Conservation (phyloP, 2,888 invertebrate genomes). For the Stenichneumon culpator region DNA sequence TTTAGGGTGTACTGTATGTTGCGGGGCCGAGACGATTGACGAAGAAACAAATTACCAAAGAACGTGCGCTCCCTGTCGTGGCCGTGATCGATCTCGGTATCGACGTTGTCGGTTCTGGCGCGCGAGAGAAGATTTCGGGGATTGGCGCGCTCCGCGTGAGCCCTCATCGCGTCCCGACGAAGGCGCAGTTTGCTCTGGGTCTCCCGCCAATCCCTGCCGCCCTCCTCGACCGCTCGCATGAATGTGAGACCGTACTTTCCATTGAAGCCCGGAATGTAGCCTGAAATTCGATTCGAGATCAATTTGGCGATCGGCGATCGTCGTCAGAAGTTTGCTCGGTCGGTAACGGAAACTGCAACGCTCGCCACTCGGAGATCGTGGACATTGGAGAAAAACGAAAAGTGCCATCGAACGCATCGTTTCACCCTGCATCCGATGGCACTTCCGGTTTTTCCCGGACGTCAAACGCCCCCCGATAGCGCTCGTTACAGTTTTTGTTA, state of each 20-base stretch:
- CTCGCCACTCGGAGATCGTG: too few species aligned
- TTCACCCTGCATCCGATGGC: too few species aligned
- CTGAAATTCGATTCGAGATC: conserved; percentile 74
- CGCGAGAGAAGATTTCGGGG: conserved; percentile 79
- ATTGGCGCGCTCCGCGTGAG: conserved; percentile 77
- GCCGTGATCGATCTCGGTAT: conserved; percentile 78
- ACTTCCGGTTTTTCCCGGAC: too few species aligned
- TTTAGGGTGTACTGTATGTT: too few species aligned
- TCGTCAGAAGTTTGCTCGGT: neutral
- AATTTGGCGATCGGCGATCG: neutral
- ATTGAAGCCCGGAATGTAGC: conserved; percentile 90
- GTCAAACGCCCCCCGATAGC: too few species aligned
- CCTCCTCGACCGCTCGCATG: conserved; percentile 85
- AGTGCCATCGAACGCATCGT: too few species aligned
- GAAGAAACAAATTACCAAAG: conserved; percentile 76
- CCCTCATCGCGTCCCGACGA: conserved; percentile 78
- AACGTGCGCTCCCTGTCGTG: conserved; percentile 73
- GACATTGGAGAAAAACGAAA: too few species aligned
- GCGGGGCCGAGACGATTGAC: too few species aligned
- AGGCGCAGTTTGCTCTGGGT: conserved; percentile 81
- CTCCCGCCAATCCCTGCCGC: conserved; percentile 87
- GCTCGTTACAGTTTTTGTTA: too few species aligned
- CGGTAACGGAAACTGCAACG: neutral
- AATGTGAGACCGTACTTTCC: conserved; percentile 87
- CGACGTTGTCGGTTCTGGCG: conserved; percentile 77